Evolutionary conservation across 30 jellyfish, hydroid and myxozoan genomes (phyloP).

Genomic region (Hydractinia echinata): DNA sequence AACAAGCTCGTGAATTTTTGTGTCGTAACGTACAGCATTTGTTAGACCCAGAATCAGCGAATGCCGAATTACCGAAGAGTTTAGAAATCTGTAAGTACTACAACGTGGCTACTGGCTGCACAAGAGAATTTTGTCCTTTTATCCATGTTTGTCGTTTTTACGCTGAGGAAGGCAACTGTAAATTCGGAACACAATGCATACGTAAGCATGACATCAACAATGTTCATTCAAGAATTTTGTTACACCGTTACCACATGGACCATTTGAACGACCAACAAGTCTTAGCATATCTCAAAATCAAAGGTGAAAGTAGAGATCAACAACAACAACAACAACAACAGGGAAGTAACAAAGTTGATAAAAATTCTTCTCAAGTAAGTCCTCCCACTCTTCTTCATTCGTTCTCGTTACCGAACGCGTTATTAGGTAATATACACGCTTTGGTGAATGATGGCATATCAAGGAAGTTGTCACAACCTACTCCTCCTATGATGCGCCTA

Average conservation of each 20-base stretch:
- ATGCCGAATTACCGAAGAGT: constrained; percentile 64
- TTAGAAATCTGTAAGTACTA: constrained; percentile 82
- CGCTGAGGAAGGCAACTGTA: constrained; percentile 85
- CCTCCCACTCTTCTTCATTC: constrained; percentile 17
- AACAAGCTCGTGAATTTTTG: constrained; percentile 51
- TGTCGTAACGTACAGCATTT: constrained; percentile 89
- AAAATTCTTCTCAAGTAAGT: background rate
- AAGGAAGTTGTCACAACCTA: constrained; percentile 29
- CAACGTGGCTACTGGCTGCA: constrained; percentile 91
- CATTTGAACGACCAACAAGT: constrained; percentile 35
- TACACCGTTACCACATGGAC: constrained; percentile 51
- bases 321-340: background rate
- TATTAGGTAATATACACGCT: constrained; percentile 14
- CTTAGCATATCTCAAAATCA: constrained; percentile 28
- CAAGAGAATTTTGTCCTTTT: constrained; percentile 80
- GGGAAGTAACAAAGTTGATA: background rate
- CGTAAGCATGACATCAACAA: constrained; percentile 65
- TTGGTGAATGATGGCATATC: constrained; percentile 8
- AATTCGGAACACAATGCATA: constrained; percentile 83
- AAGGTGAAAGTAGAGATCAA: constrained; percentile 33
- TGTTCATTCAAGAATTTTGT: constrained; percentile 48
- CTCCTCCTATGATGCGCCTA: constrained; percentile 20
- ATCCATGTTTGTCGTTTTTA: constrained; percentile 81
- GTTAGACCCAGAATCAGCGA: constrained; percentile 54
- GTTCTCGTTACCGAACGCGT: constrained; percentile 32